Evolutionary conservation across 2,113 vertebrate genomes (phyloP).

Genomic region (Pelvicachromis taeniatus): DNA sequence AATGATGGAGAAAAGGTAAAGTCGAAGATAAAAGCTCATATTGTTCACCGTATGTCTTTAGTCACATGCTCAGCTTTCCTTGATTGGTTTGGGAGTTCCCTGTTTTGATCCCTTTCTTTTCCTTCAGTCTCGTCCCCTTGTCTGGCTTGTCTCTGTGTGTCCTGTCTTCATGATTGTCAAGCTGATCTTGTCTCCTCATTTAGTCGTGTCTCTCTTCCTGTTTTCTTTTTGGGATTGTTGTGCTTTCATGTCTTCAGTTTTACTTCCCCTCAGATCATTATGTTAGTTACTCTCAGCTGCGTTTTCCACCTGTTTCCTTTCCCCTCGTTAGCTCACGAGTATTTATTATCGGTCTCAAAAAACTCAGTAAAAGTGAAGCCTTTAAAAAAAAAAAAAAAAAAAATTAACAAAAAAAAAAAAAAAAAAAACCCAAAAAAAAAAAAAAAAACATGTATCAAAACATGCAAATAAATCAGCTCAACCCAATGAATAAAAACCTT

Average conservation of each 20-base stretch:
- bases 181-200: neutral
- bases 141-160: neutral
- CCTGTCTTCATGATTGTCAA: neutral
- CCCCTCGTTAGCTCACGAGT: neutral
- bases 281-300: accelerated
- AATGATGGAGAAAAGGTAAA: neutral
- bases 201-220: accelerated
- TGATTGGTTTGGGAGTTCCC: neutral
- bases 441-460: no score
- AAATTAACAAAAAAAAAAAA: no score
- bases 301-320: neutral
- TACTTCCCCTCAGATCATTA: neutral
- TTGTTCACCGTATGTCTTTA: accelerated
- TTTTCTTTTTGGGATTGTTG: accelerated
- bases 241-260: neutral
- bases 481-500: neutral
- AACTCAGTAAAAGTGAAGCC: neutral
- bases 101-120: neutral
- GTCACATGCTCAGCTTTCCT: neutral
- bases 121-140: accelerated
- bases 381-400: no score
- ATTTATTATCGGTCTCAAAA: neutral
- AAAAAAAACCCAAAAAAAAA: no score
- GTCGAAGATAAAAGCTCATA: neutral
- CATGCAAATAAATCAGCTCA: neutral